Evolutionary conservation across 2,888 invertebrate genomes (phyloP), one percentile per base, ranked within the genome.

Genomic region (Oxytorus armatus): DNA sequence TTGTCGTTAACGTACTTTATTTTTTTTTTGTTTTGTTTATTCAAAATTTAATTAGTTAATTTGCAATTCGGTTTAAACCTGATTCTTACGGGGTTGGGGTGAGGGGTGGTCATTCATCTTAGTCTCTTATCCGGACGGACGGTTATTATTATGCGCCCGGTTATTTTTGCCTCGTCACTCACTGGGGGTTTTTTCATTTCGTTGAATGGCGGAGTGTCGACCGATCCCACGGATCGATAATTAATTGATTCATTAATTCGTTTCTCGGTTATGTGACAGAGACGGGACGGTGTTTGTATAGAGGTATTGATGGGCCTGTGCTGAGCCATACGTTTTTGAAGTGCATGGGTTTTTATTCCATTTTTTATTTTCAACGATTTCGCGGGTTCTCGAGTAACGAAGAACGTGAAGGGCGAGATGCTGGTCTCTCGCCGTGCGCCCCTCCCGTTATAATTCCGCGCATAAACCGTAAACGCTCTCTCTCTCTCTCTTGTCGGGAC

Each of bases 181-280:
- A 3, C 57, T 53, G n/a, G n/a, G n/a, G n/a, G n/a, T 61, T 75
- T 39, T 39, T 76, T 47, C 47, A 39, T 53, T 33, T 66, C 44
- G 16, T 23, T 47, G 51, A 77, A 75, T 78, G 81, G 16, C 23
- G 47, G 51, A 77, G 77, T 78, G 81, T 72, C 78, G 53, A 63
- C n/a, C 78, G 78, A 72, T 77, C 77, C 68, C 80, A 77, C 77
- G 79, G 72, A 76, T 74, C 65, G 78, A 74, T 78, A 83, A 82
- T 86, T 83, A 83, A 85, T 84, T 80, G 85, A 84, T 84, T 86
- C 83, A 86, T 86, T 85, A 85, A 85, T 85, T 84, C 78, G 77
- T 77, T 84, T 79, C 82, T 83, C 84, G 83, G 85, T 66, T 83
- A 77, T 83, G 81, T 70, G 74, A 77, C 76, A 66, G 76, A 65